Base-by-base conservation (phyloP, 2,888 invertebrate species). In the Gisinianus flammeolus region DNA sequence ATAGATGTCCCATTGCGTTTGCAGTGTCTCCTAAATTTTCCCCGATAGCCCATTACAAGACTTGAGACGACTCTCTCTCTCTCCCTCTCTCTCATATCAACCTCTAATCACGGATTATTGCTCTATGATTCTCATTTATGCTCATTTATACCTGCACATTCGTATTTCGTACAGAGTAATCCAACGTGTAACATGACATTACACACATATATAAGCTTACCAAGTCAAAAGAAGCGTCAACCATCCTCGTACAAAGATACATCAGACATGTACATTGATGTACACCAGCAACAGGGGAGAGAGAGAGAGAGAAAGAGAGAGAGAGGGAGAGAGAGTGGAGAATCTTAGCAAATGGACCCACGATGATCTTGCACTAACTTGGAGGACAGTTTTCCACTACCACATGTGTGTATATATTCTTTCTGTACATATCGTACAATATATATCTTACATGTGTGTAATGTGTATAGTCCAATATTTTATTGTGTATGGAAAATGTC, bases 1-100 rank as follows among this genome's bases (percentile, higher is more conserved):
- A 79, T 76, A 73, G 73, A 75, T 78, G 79, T 80, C 79, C 76
- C 79, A 78, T 75, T 78, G 79, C 77, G 79, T 66, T 8, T 52
- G 68, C 69, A 80, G 79, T 80, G 79, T 80, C 80, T 80, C 80
- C 75, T 81, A 80, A 80, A 80, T 80, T 81, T 78, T 78, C 72
- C 54, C 67, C 70, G 79, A 70, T 76, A 72, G 76, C 72, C 69
- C 71, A 69, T 80, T 76, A 75, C 31, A 66, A 79, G 80, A 80
- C 79, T 19, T 69, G 52, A 24, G 52, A 69, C 12, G n/a, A n/a
- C n/a, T n/a, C n/a, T n/a, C n/a, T n/a, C n/a, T n/a, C n/a, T n/a
- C n/a, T n/a, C n/a, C n/a, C n/a, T n/a, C n/a, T 44, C 69, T 69
- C 77, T 78, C 76, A 80, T 80, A 72, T 80, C 76, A 76, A 54